These are phyloP conservation scores for Ommatoiulus sabulosus DNA, from an alignment of 2,888 invertebrate species.

Conservation along the genomic window DNA sequence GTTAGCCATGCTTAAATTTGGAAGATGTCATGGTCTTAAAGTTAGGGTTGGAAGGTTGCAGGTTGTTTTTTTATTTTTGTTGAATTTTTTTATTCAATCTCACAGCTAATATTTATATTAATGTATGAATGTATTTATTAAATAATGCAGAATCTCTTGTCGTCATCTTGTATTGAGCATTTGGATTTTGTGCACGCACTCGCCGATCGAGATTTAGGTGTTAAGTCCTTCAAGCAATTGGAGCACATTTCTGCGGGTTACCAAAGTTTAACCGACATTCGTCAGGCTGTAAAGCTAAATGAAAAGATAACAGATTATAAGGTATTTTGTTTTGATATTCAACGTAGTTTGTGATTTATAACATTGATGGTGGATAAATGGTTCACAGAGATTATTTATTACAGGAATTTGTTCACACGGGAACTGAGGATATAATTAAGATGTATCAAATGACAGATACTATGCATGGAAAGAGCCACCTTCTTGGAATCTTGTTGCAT, in stretches of 20 bases:
- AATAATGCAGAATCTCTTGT: conserved; percentile 85
- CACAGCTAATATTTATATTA: neutral
- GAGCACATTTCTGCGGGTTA: conserved; percentile 94
- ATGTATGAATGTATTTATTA: neutral
- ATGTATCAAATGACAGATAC: conserved; percentile 78
- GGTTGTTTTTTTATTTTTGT: conserved; percentile 51
- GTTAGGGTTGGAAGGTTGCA: conserved; percentile 83
- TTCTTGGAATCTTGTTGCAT: conserved; percentile 84
- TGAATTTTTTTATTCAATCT: neutral
- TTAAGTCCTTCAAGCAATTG: conserved; percentile 87
- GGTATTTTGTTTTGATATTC: conserved; percentile 59
- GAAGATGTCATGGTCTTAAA: conserved; percentile 95
- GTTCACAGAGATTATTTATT: neutral
- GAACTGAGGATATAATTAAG: conserved; percentile 81
- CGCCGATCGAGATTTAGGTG: conserved; percentile 80
- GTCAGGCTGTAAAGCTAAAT: conserved; percentile 80
- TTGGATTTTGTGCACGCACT: conserved; percentile 90
- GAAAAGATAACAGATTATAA: conserved; percentile 70
- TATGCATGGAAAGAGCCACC: conserved; percentile 82
- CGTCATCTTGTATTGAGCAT: conserved; percentile 99
- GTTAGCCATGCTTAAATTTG: conserved; percentile 96
- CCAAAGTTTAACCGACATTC: conserved; percentile 95
- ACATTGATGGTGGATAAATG: too few species aligned
- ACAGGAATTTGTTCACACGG: conserved; percentile 73
- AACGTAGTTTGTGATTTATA: neutral